Percentiles rank a stretch among this genome's conserved stretches.
Conservation (phyloP, 2,888 invertebrate genomes). For the Netelia melanura region DNA sequence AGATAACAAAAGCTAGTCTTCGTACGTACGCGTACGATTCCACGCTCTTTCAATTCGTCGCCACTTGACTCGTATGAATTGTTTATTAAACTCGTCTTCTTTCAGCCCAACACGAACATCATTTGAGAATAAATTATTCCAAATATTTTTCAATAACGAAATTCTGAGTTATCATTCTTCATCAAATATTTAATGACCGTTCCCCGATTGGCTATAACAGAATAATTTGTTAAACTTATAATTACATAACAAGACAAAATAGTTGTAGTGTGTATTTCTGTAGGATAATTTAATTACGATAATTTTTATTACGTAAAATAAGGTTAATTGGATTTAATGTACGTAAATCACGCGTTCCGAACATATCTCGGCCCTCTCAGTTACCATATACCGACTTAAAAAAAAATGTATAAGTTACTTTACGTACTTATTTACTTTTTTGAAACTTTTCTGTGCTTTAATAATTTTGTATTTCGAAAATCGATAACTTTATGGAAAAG, state of each 20-base stretch:
- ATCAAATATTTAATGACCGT: background rate
- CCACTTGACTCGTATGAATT: slow-evolving; percentile 13
- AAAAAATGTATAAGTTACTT: too few relatives aligned
- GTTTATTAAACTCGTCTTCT: background rate
- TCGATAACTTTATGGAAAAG: too few relatives aligned
- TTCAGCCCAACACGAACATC: background rate
- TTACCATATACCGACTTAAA: too few relatives aligned
- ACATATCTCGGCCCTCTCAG: too few relatives aligned
- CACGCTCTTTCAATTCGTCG: background rate
- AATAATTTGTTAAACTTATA: too few relatives aligned
- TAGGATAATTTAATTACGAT: background rate
- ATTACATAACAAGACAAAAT: background rate
- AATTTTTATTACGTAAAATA: background rate
- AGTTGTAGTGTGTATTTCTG: background rate
- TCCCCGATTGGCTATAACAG: too few relatives aligned
- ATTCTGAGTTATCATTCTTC: background rate
- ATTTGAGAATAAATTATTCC: background rate
- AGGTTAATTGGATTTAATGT: background rate
- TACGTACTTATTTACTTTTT: too few relatives aligned
- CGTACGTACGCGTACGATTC: background rate
- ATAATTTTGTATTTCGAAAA: too few relatives aligned
- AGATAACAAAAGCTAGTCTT: background rate
- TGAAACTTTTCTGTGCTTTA: too few relatives aligned
- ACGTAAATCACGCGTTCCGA: too few relatives aligned
- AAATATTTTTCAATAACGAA: background rate